Percentiles rank a stretch among this genome's conserved stretches.
Conservation (phyloP, 1,140 invertebrate species). For the Fopius arisanus region DNA sequence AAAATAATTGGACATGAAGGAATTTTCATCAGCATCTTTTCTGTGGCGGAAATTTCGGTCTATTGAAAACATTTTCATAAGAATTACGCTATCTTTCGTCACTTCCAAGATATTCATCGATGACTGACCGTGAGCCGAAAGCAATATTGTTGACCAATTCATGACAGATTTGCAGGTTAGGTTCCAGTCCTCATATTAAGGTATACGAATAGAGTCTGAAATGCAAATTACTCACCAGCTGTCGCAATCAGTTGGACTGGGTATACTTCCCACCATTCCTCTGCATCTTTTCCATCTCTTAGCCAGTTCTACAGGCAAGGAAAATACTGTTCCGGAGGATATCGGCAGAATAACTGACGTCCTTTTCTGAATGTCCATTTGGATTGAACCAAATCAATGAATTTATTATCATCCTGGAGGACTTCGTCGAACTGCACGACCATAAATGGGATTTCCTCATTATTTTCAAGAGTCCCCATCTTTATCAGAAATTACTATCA, state of each 20-base stretch:
- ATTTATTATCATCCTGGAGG: neutral
- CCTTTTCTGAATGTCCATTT: neutral
- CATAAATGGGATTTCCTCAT: too few species aligned
- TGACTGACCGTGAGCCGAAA: too few species aligned
- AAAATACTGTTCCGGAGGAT: constrained; percentile 7
- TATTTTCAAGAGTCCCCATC: too few species aligned
- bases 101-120: too few species aligned
- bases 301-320: constrained; percentile 11
- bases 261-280: constrained; percentile 16
- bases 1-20: too few species aligned
- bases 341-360: neutral
- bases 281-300: constrained; percentile 9
- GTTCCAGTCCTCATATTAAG: too few species aligned
- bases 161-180: neutral
- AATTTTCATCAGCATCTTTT: too few species aligned
- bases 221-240: neutral
- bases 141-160: neutral
- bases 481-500: too few species aligned
- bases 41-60: too few species aligned
- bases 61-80: too few species aligned
- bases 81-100: too few species aligned
- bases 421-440: neutral
- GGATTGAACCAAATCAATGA: neutral
- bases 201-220: neutral
- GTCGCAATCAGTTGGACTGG: neutral